phyloP scores from a whole-genome alignment of 2,797 vertebrate species.

The Gypaetus barbatus region DNA sequence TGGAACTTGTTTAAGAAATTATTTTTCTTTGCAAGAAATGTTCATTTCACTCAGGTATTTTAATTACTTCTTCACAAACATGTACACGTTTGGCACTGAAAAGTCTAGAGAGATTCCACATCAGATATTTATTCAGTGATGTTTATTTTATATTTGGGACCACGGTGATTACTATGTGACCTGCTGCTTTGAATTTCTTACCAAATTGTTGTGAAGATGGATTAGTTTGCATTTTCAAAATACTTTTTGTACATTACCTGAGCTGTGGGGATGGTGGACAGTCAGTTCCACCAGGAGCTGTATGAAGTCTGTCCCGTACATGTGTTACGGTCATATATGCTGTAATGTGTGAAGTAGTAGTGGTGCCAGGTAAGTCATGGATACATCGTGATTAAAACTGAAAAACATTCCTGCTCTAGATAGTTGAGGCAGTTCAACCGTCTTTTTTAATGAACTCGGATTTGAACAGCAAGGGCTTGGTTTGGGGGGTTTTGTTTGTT shows the following conservation, averaged over 20 bases:
- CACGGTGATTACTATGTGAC: background rate
- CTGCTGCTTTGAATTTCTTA: background rate
- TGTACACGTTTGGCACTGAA: background rate
- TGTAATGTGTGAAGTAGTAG: background rate
- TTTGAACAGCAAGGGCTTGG: background rate
- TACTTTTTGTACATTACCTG: background rate
- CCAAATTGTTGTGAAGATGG: background rate
- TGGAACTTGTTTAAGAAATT: background rate
- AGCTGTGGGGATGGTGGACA: background rate
- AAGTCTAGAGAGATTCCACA: background rate
- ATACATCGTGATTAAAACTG: background rate
- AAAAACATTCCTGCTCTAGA: background rate
- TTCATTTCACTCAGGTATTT: background rate
- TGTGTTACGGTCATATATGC: background rate
- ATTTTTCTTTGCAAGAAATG: background rate
- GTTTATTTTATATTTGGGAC: background rate
- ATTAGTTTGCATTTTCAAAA: background rate
- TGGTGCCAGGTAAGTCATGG: background rate
- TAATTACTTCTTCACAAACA: background rate
- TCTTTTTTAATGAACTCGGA: background rate
- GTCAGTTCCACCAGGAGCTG: background rate
- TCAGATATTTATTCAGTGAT: background rate
- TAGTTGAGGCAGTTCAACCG: background rate
- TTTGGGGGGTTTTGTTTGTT: background rate
- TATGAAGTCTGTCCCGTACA: background rate